Conservation (phyloP, 92 coral and sea anemone genomes). For the Phenganax stokvisi region DNA sequence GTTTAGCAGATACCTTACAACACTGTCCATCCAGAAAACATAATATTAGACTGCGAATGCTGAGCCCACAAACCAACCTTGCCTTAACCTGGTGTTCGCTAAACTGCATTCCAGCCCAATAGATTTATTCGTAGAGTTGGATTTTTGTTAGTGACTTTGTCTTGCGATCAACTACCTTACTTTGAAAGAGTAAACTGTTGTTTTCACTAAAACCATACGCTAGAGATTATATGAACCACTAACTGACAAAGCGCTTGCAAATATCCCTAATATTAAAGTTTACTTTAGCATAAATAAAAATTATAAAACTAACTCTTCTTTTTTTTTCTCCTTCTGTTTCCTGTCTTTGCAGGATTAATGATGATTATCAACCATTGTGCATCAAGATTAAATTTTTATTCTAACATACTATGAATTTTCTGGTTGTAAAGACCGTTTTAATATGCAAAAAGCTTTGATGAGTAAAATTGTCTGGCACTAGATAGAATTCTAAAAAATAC, state of each 20-base stretch:
- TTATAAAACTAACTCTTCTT: neutral
- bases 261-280: neutral
- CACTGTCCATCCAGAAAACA: too few species aligned
- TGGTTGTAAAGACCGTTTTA: neutral
- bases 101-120: too few species aligned
- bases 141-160: neutral
- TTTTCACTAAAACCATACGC: too few species aligned
- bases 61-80: too few species aligned
- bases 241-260: neutral
- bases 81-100: too few species aligned
- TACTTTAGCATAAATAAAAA: neutral
- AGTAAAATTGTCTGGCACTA: neutral
- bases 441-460: neutral
- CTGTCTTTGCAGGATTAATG: conserved; percentile 7
- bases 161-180: neutral
- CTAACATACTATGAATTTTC: neutral
- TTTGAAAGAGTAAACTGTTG: too few species aligned
- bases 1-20: too few species aligned
- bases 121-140: neutral
- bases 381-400: neutral
- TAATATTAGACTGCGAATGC: too few species aligned
- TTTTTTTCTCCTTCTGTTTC: neutral
- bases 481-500: too few species aligned
- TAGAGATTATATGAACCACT: neutral
- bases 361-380: neutral